Conservation (phyloP, 2,888 invertebrate genomes). For the Aporophyla lueneburgensis region DNA sequence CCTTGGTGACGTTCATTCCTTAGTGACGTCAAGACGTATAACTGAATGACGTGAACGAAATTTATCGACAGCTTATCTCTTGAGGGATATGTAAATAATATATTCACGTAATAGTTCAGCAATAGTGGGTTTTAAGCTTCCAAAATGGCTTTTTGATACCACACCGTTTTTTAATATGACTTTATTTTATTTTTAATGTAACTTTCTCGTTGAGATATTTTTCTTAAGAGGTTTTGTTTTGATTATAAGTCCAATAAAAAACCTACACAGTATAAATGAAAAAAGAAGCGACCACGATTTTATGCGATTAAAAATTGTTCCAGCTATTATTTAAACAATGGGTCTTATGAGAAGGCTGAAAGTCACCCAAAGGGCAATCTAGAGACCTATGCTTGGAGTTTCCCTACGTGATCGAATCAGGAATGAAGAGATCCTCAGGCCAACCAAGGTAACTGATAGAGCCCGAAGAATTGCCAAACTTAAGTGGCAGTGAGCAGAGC, state of each 20-base stretch:
- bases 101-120: conserved; percentile 30
- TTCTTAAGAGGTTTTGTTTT: background rate
- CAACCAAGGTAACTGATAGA: too few species aligned
- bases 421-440: too few species aligned
- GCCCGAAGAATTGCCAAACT: too few species aligned
- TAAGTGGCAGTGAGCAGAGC: too few species aligned
- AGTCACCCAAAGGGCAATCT: too few species aligned
- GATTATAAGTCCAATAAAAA: background rate
- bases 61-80: conserved; percentile 57
- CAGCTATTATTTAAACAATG: too few species aligned
- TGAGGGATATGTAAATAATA: conserved; percentile 20
- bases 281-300: background rate
- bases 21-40: conserved; percentile 50
- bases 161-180: background rate
- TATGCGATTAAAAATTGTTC: background rate
- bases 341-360: too few species aligned
- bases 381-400: too few species aligned
- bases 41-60: conserved; percentile 50
- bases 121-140: conserved; percentile 21
- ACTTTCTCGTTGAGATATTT: conserved; percentile 10
- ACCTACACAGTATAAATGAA: background rate
- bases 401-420: too few species aligned
- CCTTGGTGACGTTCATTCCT: conserved; percentile 43
- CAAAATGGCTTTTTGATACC: conserved; percentile 15
- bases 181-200: too few species aligned